Base-by-base conservation (phyloP, 2,113 vertebrate genomes). In the Recurvirostra avosetta region DNA sequence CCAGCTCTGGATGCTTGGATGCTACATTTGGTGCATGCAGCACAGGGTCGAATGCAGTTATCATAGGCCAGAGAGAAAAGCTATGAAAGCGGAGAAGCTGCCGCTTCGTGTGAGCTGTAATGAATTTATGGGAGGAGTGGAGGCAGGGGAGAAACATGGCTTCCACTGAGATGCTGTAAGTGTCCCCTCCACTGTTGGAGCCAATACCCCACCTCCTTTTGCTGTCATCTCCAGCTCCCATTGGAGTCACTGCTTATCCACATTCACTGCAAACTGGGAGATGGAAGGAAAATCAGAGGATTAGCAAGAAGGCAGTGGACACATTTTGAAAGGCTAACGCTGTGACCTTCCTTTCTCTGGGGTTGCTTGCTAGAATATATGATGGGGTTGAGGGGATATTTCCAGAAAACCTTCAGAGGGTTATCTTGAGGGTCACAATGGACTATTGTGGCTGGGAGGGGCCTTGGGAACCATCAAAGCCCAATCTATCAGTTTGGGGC, bases 11-110 rank as follows among this genome's bases (percentile, higher is more conserved):
- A 58, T 78, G 78, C 36, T 70, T 92, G 75, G 53, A 75, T 0
- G 0, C 8, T 47, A 20, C 3, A 1, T 41, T 79, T 0, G 0
- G 11, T 15, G 16, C 8, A 11, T 9, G 15, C 18, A 90, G 32
- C 27, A 25, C 0, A 0, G 5, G 87, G 82, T 62, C 66, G 63
- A 50, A 67, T 68, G 32, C 0, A 0, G 47, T 53, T 79, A 56
- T 1, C 83, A 61, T 40, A 40, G 40, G 34, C 12, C 61, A 58
- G 45, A 78, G 77, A 49, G 19, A 40, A 91, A 88, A 94, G 36
- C 22, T 23, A 18, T 34, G n/a, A 8, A 56, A 83, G 7, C 7
- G 8, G 29, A 38, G 53, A 83, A 83, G 53, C 22, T 86, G 71
- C 22, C 67, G 38, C 20, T 63, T 79, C 36, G 21, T 50, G 9